Percentiles rank a stretch among this genome's conserved stretches.
Evolutionary conservation across 2,888 invertebrate genomes (phyloP).

Genomic region (Argynnis bischoffii): DNA sequence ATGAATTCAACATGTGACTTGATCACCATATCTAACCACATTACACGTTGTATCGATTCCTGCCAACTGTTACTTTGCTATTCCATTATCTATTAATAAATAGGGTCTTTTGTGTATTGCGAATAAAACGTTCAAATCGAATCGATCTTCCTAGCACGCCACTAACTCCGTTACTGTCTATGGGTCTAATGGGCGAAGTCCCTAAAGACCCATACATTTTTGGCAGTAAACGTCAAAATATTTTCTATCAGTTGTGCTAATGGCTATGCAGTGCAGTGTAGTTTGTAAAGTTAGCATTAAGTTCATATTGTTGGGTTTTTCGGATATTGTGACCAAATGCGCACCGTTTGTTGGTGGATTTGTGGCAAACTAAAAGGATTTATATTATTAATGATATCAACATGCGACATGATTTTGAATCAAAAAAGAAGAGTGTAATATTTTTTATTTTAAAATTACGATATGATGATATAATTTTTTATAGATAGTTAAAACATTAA

Average conservation of each 20-base stretch:
- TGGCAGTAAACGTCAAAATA: slow-evolving; percentile 76
- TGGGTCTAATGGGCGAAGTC: slow-evolving; percentile 61
- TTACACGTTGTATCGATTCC: slow-evolving; percentile 67
- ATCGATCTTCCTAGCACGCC: slow-evolving; percentile 77
- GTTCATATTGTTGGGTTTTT: slow-evolving; percentile 68
- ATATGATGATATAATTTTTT: too few species aligned
- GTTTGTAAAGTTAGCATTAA: slow-evolving; percentile 70
- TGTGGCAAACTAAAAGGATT: slow-evolving; percentile 31
- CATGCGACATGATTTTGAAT: slow-evolving; percentile 4
- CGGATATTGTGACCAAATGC: slow-evolving; percentile 68
- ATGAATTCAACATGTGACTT: slow-evolving; percentile 73
- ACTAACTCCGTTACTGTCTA: slow-evolving; percentile 64
- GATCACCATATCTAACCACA: slow-evolving; percentile 79
- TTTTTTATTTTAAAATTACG: background rate
- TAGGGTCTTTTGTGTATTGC: slow-evolving; percentile 68
- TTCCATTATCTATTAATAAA: slow-evolving; percentile 78
- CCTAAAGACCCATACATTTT: slow-evolving; percentile 73
- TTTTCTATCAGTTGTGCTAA: slow-evolving; percentile 78
- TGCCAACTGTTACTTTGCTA: slow-evolving; percentile 70
- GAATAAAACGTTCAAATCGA: slow-evolving; percentile 79
- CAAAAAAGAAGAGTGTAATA: background rate
- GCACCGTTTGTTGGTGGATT: slow-evolving; percentile 47
- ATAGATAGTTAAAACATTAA: too few species aligned
- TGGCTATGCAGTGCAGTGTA: slow-evolving; percentile 49
- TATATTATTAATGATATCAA: slow-evolving; percentile 33